Evolutionary conservation across 1,140 invertebrate species (phyloP).

Genomic region (Ips typographus): DNA sequence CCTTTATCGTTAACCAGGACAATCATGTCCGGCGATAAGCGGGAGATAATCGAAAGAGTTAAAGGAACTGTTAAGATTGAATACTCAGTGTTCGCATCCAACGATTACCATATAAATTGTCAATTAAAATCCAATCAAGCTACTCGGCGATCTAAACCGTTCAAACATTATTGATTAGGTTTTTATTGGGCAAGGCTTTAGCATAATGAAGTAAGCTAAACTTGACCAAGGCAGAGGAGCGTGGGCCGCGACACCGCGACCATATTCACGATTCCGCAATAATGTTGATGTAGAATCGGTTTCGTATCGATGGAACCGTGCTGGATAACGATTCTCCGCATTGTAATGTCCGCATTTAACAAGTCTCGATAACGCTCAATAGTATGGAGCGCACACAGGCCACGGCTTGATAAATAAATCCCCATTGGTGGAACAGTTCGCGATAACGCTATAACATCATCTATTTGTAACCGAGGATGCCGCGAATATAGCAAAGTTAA

Average conservation of each 20-base stretch:
- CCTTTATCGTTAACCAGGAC: neutral
- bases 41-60: conserved; percentile 1
- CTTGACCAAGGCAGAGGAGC: conserved; percentile 20
- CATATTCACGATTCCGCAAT: conserved; percentile 51
- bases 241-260: conserved; percentile 46
- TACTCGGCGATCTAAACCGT: conserved; percentile 27
- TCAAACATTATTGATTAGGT: conserved; percentile 31
- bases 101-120: conserved; percentile 32
- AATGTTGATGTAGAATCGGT: conserved; percentile 50
- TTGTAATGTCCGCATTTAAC: conserved; percentile 52
- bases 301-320: conserved; percentile 46
- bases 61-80: neutral
- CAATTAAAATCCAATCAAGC: conserved; percentile 29
- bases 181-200: conserved; percentile 27
- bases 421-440: conserved; percentile 42
- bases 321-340: conserved; percentile 50
- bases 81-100: neutral
- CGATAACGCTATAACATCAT: conserved; percentile 42
- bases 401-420: conserved; percentile 47
- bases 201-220: conserved; percentile 28
- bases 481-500: conserved; percentile 20
- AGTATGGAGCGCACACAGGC: conserved; percentile 35
- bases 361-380: conserved; percentile 48
- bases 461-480: conserved; percentile 26
- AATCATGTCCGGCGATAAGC: conserved; percentile 6